A percentile compares a stretch with the other conserved stretches of the same genome.
phyloP scores from a whole-genome alignment of 2,113 vertebrate species.

The Romanogobio albipinnatus region DNA sequence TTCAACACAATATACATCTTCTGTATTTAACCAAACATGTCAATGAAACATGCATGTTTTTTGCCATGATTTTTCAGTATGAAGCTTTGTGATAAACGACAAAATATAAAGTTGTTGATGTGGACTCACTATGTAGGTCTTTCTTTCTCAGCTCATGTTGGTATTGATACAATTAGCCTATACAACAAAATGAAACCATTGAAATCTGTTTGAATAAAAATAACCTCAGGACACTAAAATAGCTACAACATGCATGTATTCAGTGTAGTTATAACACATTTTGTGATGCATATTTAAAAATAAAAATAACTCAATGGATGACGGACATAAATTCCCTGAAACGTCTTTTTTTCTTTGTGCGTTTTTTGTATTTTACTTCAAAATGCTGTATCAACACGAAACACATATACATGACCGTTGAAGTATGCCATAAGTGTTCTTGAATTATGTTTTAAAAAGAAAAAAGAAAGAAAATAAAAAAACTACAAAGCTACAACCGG shows the following conservation, averaged over 20 bases:
- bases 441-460: too few species aligned
- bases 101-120: too few species aligned
- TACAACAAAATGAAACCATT: background rate
- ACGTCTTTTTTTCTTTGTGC: too few species aligned
- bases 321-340: too few species aligned
- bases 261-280: background rate
- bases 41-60: background rate
- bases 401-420: too few species aligned
- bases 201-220: background rate
- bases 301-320: too few species aligned
- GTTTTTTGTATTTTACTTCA: too few species aligned
- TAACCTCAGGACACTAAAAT: background rate
- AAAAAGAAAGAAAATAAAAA: too few species aligned
- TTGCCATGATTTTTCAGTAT: too few species aligned
- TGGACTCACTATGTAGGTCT: background rate
- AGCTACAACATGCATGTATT: background rate
- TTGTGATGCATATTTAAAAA: background rate
- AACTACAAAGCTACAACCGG: background rate
- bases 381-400: too few species aligned
- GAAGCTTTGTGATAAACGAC: too few species aligned
- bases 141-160: background rate
- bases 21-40: constrained; percentile 42
- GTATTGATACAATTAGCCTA: background rate
- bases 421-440: too few species aligned
- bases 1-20: constrained; percentile 41